Conservation (phyloP, 2,888 invertebrate species). For the Synanthedon vespiformis region DNA sequence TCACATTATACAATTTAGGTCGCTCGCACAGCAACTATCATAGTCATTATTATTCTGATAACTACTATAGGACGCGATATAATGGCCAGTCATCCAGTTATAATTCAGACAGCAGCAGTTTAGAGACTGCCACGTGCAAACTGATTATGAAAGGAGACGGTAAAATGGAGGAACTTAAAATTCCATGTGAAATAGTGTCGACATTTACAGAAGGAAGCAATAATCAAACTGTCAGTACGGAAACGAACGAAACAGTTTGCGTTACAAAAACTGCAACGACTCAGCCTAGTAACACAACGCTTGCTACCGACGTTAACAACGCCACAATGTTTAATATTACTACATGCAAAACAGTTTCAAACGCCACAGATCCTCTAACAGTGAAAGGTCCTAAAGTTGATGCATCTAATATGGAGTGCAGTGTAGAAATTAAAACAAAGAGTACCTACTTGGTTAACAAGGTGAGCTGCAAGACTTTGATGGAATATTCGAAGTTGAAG, state of each 20-base stretch:
- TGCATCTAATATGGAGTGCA: constrained; percentile 33
- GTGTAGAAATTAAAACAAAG: constrained; percentile 41
- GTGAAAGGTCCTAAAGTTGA: constrained; percentile 35
- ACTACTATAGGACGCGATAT: constrained; percentile 30
- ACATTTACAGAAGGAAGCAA: constrained; percentile 46
- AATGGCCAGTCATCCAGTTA: constrained; percentile 7
- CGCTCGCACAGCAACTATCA: constrained; percentile 44
- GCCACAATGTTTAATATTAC: constrained; percentile 21
- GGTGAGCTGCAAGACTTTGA: constrained; percentile 38
- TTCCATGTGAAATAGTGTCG: constrained; percentile 60
- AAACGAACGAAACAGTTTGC: constrained; percentile 33
- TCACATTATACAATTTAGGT: constrained; percentile 52
- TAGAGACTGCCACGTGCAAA: constrained; percentile 35
- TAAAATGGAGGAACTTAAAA: constrained; percentile 31
- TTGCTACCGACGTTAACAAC: constrained; percentile 1
- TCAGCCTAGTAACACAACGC: background rate
- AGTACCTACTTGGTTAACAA: constrained; percentile 25
- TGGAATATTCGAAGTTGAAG: constrained; percentile 43
- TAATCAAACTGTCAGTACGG: constrained; percentile 15
- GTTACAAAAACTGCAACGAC: constrained; percentile 31
- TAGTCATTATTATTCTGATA: constrained; percentile 49
- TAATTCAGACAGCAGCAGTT: constrained; percentile 13
- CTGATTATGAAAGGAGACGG: constrained; percentile 43
- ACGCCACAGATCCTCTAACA: constrained; percentile 35
- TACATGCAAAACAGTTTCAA: constrained; percentile 23